A percentile compares a stretch with the other conserved stretches of the same genome.
phyloP scores from a whole-genome alignment of 2,797 vertebrate genomes.

The Liparis tanakae region DNA sequence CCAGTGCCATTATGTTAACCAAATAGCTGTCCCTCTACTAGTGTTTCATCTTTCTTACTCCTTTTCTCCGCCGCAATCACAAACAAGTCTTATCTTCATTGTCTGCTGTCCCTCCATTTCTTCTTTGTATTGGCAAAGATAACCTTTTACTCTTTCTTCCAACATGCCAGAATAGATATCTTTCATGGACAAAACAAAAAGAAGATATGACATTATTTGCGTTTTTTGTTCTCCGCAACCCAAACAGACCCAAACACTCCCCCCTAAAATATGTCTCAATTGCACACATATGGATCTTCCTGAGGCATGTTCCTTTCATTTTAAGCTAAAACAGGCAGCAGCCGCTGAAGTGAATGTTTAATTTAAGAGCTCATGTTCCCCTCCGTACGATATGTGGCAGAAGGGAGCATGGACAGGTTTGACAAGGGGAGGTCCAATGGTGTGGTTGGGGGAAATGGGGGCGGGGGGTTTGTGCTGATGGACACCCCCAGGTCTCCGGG shows the following conservation, averaged over 20 bases:
- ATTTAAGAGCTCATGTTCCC: slow-evolving; percentile 71
- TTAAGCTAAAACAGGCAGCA: slow-evolving; percentile 63
- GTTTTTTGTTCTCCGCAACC: slow-evolving; percentile 26
- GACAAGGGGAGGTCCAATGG: slow-evolving; percentile 33
- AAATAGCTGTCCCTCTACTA: background rate
- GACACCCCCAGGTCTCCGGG: slow-evolving; percentile 70
- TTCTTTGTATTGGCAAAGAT: background rate
- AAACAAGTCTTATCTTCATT: background rate
- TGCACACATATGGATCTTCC: slow-evolving; percentile 55
- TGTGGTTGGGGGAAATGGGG: slow-evolving; percentile 23
- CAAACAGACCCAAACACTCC: slow-evolving; percentile 16
- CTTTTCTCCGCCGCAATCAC: background rate
- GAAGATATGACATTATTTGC: slow-evolving; percentile 45
- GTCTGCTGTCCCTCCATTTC: background rate
- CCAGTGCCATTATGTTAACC: slow-evolving; percentile 8
- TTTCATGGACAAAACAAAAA: slow-evolving; percentile 30
- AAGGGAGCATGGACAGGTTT: slow-evolving; percentile 46
- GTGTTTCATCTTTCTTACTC: background rate
- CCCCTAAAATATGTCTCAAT: slow-evolving; percentile 44
- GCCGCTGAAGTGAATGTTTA: slow-evolving; percentile 70
- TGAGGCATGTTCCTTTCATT: slow-evolving; percentile 61
- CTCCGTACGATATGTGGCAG: slow-evolving; percentile 46
- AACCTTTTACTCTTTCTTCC: slow-evolving; percentile 5
- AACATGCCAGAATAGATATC: slow-evolving; percentile 2
- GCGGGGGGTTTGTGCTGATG: slow-evolving; percentile 20